Percentiles rank a stretch among this genome's conserved stretches.
phyloP scores from a whole-genome alignment of 2,888 invertebrate species.

The Agriopis leucophaearia region DNA sequence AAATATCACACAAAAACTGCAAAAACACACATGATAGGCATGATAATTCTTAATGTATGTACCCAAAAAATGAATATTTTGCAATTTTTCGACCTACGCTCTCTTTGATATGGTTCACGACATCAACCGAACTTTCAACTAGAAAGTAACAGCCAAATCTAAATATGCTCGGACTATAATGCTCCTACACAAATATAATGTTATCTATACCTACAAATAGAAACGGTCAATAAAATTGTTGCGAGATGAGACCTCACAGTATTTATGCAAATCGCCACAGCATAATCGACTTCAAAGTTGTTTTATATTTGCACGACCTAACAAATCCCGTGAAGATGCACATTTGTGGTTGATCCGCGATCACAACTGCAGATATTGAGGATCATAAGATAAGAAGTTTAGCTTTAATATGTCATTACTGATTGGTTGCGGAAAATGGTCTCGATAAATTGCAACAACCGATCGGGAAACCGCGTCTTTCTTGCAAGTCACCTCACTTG shows the following conservation, averaged over 20 bases:
- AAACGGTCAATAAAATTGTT: slow-evolving; percentile 22
- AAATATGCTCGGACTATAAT: slow-evolving; percentile 31
- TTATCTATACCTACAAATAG: slow-evolving; percentile 22
- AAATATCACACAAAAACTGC: neutral
- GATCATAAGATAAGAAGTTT: slow-evolving; percentile 9
- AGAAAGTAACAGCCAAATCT: slow-evolving; percentile 39
- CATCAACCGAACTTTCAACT: slow-evolving; percentile 39
- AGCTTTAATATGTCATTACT: slow-evolving; percentile 3
- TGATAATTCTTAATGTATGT: neutral
- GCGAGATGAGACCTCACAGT: slow-evolving; percentile 10
- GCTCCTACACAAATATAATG: slow-evolving; percentile 27
- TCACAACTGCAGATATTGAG: neutral
- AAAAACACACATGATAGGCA: neutral
- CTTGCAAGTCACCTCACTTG: slow-evolving; percentile 50
- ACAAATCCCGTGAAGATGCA: neutral
- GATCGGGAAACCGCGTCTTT: slow-evolving; percentile 31
- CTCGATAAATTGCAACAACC: slow-evolving; percentile 27
- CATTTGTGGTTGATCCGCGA: neutral
- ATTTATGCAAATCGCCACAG: slow-evolving; percentile 21
- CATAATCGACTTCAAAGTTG: neutral
- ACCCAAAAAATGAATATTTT: neutral
- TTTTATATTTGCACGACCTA: neutral
- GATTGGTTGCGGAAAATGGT: slow-evolving; percentile 31
- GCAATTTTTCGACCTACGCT: slow-evolving; percentile 21
- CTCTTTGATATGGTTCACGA: slow-evolving; percentile 24